Conservation (phyloP, 2,113 vertebrate genomes). For the Alectura lathami region DNA sequence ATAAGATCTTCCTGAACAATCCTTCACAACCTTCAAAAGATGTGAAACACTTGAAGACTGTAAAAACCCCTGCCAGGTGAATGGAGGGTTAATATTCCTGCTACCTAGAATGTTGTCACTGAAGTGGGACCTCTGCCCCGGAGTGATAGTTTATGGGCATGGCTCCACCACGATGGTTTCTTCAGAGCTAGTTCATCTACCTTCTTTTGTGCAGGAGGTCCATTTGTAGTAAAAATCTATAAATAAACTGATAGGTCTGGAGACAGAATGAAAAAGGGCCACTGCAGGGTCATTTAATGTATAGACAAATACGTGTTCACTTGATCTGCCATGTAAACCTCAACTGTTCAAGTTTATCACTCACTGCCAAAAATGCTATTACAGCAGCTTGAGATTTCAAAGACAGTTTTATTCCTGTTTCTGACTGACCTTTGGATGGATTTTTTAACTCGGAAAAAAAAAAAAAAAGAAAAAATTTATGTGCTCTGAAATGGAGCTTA, state of each 20-base stretch:
- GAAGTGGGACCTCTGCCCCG: background rate
- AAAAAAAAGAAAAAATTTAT: background rate
- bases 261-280: slow-evolving; percentile 2
- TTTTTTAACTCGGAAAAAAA: slow-evolving; percentile 28
- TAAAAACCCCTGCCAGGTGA: background rate
- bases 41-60: background rate
- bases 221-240: slow-evolving; percentile 34
- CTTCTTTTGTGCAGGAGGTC: background rate
- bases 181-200: background rate
- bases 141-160: slow-evolving; percentile 2
- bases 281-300: slow-evolving; percentile 18
- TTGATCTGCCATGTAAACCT: slow-evolving; percentile 42
- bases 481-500: slow-evolving; percentile 11
- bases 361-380: slow-evolving; percentile 69
- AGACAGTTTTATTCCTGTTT: slow-evolving; percentile 63
- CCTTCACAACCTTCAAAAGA: background rate
- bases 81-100: slow-evolving; percentile 24
- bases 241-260: slow-evolving; percentile 1
- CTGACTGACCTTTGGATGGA: slow-evolving; percentile 47
- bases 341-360: slow-evolving; percentile 60
- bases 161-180: background rate
- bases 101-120: slow-evolving; percentile 13
- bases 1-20: background rate
- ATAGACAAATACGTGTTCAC: slow-evolving; percentile 38
- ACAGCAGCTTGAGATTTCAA: slow-evolving; percentile 53